Base-by-base conservation (phyloP, 2,113 vertebrate genomes). In the Martes martes region DNA sequence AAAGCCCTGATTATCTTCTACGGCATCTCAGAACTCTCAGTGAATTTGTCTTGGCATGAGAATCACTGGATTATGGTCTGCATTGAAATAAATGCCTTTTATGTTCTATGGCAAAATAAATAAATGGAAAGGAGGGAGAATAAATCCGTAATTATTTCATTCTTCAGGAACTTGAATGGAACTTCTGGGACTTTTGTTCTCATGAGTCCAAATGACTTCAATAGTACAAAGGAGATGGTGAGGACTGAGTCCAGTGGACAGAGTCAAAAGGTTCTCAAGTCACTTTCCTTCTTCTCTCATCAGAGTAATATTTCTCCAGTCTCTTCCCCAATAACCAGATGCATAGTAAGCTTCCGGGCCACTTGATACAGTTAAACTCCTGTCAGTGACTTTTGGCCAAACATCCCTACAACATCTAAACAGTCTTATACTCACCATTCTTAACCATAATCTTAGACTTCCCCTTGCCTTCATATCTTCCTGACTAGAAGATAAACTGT, bases 61-160 rank as follows among this genome's bases (percentile, higher is more conserved):
- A 95, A 90, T 91, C 80, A 21, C 42, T 50, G 79, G 33, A 6
- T 18, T 57, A 9, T 14, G 23, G 76, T 31, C 9, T 55, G 21
- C 31, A 39, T 61, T 80, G 45, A 74, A 94, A 69, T 26, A 50
- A 81, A 57, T 33, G n/a, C 8, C 47, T 63, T 83, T 82, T 90
- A 50, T 83, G 63, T 80, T 76, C 69, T 45, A 6, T 24, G n/a
- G 2, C 57, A 39, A 71, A 96, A 92, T 42, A 86, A 95, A 91
- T 42, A 85, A 71, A 67, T 50, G 69, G 36, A 76, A 78, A 9
- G 31, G 4, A 42, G 6, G 50, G 39, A 67, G 59, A n/a, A 67
- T 28, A 55, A 69, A 89, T 47, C 45, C 59, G 21, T 3, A 55
- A 11, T 63, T 39, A 74, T 57, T 79, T 52, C 14, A 21, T 79